These are phyloP conservation scores for Ptiloglossa arizonensis DNA, from an alignment of 1,140 invertebrate genomes.

Conservation along the genomic window DNA sequence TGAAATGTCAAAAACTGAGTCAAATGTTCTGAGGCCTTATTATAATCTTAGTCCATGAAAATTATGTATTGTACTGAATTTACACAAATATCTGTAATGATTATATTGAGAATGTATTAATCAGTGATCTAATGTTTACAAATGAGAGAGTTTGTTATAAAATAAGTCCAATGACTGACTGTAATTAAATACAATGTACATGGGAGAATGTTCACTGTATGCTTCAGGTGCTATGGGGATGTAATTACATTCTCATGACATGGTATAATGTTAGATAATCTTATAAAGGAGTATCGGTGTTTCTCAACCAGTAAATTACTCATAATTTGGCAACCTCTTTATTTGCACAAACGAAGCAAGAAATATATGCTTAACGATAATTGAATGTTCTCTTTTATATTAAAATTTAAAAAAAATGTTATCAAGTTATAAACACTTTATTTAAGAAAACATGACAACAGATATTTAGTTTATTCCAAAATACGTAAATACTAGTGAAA, in stretches of 20 bases:
- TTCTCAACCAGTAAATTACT: slow-evolving; percentile 65
- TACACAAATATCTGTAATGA: slow-evolving; percentile 62
- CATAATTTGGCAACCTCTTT: slow-evolving; percentile 41
- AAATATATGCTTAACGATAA: slow-evolving; percentile 43
- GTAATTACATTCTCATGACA: slow-evolving; percentile 64
- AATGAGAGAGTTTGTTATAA: slow-evolving; percentile 74
- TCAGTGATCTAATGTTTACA: slow-evolving; percentile 62
- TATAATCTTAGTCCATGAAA: slow-evolving; percentile 69
- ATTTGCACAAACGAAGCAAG: slow-evolving; percentile 58
- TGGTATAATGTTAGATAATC: slow-evolving; percentile 67
- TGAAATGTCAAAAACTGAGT: slow-evolving; percentile 54
- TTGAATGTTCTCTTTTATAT: slow-evolving; percentile 28
- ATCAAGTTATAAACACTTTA: slow-evolving; percentile 26
- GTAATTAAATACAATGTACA: slow-evolving; percentile 72
- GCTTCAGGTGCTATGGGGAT: slow-evolving; percentile 75
- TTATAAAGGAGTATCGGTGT: slow-evolving; percentile 65
- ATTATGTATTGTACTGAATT: slow-evolving; percentile 66
- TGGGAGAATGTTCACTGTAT: slow-evolving; percentile 78
- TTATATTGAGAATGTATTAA: slow-evolving; percentile 62
- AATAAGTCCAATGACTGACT: slow-evolving; percentile 77
- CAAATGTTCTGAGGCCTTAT: slow-evolving; percentile 77
- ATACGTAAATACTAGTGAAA: slow-evolving; percentile 18
- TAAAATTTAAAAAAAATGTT: background rate
- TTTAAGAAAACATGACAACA: slow-evolving; percentile 11
- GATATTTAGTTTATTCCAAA: slow-evolving; percentile 25